These are phyloP conservation scores for Thaumetopoea pityocampa DNA, from an alignment of 1,140 invertebrate species.

Conservation along the genomic window DNA sequence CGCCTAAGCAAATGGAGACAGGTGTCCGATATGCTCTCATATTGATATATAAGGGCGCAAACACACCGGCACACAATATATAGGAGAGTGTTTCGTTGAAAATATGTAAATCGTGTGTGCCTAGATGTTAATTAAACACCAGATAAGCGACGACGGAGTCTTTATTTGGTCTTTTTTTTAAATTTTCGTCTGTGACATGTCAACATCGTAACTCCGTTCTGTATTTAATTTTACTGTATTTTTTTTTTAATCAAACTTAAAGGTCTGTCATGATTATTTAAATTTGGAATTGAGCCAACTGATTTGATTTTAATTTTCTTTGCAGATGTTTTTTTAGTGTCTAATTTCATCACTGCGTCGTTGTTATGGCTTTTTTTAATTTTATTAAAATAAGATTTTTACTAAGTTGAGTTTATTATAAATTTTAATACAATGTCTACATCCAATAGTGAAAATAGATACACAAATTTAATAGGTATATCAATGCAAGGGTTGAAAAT, in stretches of 20 bases:
- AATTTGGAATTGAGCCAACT: too few relatives aligned
- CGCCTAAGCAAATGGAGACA: constrained; percentile 71
- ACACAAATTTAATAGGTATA: too few relatives aligned
- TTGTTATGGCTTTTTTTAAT: too few relatives aligned
- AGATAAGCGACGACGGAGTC: constrained; percentile 57
- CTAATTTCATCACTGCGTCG: too few relatives aligned
- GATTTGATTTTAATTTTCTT: too few relatives aligned
- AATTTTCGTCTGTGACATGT: constrained; percentile 42
- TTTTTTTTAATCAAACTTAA: constrained; percentile 18
- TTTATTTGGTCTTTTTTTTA: constrained; percentile 59
- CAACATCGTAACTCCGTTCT: constrained; percentile 35
- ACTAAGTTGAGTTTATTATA: too few relatives aligned
- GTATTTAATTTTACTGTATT: constrained; percentile 9
- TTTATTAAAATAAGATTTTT: too few relatives aligned
- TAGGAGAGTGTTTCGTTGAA: constrained; percentile 31
- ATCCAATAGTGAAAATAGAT: too few relatives aligned
- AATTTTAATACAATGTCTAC: too few relatives aligned
- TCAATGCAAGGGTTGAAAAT: too few relatives aligned
- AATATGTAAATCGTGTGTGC: constrained; percentile 64
- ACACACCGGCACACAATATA: constrained; percentile 29
- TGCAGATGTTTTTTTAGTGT: too few relatives aligned
- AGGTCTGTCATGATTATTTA: too few relatives aligned
- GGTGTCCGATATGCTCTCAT: constrained; percentile 59
- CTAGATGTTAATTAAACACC: constrained; percentile 66
- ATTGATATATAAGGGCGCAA: constrained; percentile 62